phyloP scores from a whole-genome alignment of 2,797 vertebrate genomes.

The Rhodeus uyekii region DNA sequence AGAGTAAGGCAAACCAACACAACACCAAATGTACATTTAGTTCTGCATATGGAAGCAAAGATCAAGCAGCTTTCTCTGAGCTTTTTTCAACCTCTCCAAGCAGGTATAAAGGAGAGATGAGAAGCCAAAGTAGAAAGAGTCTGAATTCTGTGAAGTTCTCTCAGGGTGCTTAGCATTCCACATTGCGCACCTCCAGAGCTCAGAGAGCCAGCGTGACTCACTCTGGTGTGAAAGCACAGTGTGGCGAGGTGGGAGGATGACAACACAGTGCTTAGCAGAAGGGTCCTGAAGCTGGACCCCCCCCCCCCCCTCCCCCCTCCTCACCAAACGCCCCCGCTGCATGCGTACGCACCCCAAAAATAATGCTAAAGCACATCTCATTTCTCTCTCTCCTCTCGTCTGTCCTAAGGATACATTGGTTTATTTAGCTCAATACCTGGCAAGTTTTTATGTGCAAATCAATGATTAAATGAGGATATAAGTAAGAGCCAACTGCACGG shows the following conservation, averaged over 20 bases:
- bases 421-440: conserved; percentile 33
- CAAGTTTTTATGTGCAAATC: conserved; percentile 47
- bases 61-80: conserved; percentile 39
- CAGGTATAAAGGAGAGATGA: conserved; percentile 24
- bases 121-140: conserved; percentile 6
- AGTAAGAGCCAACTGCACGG: conserved; percentile 51
- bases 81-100: conserved; percentile 5
- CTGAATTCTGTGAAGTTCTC: conserved; percentile 49
- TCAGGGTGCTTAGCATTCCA: conserved; percentile 59
- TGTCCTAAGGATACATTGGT: conserved; percentile 62
- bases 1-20: background rate
- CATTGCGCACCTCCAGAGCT: conserved; percentile 51
- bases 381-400: conserved; percentile 34
- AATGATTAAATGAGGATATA: conserved; percentile 42
- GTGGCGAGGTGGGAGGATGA: conserved; percentile 77
- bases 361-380: conserved; percentile 52
- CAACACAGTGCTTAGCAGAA: conserved; percentile 76
- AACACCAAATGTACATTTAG: conserved; percentile 16
- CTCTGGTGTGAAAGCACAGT: conserved; percentile 72
- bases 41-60: background rate
- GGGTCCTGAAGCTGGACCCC: conserved; percentile 66
- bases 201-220: conserved; percentile 70
- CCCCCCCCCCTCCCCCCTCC: conserved; percentile 43
- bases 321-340: conserved; percentile 59
- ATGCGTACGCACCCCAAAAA: conserved; percentile 61